These are phyloP conservation scores for Ophonus ardosiacus DNA, from an alignment of 2,888 invertebrate genomes.

Conservation along the genomic window DNA sequence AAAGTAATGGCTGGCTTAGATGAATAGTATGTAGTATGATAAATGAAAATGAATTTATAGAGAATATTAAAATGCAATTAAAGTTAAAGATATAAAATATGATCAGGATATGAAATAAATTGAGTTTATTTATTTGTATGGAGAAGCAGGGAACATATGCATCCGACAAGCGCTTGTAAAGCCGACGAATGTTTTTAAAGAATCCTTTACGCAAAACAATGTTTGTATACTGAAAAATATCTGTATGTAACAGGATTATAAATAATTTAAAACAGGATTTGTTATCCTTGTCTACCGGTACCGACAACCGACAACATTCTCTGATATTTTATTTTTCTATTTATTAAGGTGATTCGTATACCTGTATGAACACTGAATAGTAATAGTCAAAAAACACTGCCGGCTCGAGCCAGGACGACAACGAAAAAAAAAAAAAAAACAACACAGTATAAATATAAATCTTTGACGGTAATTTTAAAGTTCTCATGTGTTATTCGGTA, in stretches of 20 bases:
- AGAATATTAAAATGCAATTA: constrained; percentile 7
- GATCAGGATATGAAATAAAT: background rate
- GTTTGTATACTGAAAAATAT: constrained; percentile 47
- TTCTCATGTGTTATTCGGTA: constrained; percentile 5
- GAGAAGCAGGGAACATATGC: constrained; percentile 12
- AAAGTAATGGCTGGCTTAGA: too few species aligned
- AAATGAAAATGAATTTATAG: background rate
- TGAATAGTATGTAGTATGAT: too few species aligned
- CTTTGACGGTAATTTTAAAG: constrained; percentile 7
- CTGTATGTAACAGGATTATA: constrained; percentile 46
- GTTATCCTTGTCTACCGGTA: constrained; percentile 13
- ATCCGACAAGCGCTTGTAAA: constrained; percentile 30
- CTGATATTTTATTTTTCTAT: constrained; percentile 41
- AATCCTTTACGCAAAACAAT: constrained; percentile 37
- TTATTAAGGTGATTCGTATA: constrained; percentile 33
- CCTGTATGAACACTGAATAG: background rate
- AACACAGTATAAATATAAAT: constrained; percentile 1
- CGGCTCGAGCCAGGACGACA: background rate
- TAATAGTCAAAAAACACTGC: constrained; percentile 21
- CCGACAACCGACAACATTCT: background rate
- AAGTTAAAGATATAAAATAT: constrained; percentile 7
- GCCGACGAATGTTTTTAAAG: constrained; percentile 32
- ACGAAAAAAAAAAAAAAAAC: constrained; percentile 14
- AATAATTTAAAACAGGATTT: constrained; percentile 43
- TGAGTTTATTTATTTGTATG: constrained; percentile 3